These are phyloP conservation scores for Thymelicus acteon DNA, from an alignment of 2,888 invertebrate genomes.

Conservation along the genomic window DNA sequence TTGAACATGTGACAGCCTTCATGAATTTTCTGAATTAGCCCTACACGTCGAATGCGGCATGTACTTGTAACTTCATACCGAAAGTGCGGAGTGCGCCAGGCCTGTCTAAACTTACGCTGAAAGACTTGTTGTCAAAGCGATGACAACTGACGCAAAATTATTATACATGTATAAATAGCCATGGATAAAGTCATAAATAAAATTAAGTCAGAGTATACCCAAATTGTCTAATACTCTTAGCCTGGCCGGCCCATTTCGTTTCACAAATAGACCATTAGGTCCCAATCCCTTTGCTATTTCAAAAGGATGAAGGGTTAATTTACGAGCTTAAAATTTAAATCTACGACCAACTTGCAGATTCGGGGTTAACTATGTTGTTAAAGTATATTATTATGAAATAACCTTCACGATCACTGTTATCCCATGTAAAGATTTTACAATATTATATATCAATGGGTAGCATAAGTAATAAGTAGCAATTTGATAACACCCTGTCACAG, in stretches of 20 bases:
- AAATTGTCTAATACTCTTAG: constrained; percentile 79
- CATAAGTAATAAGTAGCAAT: too few relatives aligned
- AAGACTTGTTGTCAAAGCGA: too few relatives aligned
- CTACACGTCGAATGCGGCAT: too few relatives aligned
- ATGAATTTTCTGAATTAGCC: too few relatives aligned
- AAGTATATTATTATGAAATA: constrained; percentile 72
- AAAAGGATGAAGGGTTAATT: constrained; percentile 84
- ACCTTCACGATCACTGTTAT: constrained; percentile 12
- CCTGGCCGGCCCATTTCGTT: constrained; percentile 79
- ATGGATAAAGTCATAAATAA: constrained; percentile 20
- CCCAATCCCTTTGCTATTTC: constrained; percentile 83
- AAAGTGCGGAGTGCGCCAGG: too few relatives aligned
- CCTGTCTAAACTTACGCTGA: too few relatives aligned
- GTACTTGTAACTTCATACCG: too few relatives aligned
- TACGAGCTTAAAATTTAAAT: constrained; percentile 84
- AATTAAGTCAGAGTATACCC: constrained; percentile 68
- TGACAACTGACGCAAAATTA: neutral
- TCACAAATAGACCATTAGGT: constrained; percentile 84
- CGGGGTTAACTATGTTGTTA: constrained; percentile 78
- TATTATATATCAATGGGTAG: too few relatives aligned
- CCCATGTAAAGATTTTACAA: constrained; percentile 10
- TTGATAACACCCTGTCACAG: too few relatives aligned
- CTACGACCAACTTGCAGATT: constrained; percentile 79
- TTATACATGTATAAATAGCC: neutral
- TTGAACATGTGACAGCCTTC: too few relatives aligned